These are phyloP conservation scores for Phyto melanocephala DNA, from an alignment of 2,888 invertebrate genomes.

Conservation along the genomic window DNA sequence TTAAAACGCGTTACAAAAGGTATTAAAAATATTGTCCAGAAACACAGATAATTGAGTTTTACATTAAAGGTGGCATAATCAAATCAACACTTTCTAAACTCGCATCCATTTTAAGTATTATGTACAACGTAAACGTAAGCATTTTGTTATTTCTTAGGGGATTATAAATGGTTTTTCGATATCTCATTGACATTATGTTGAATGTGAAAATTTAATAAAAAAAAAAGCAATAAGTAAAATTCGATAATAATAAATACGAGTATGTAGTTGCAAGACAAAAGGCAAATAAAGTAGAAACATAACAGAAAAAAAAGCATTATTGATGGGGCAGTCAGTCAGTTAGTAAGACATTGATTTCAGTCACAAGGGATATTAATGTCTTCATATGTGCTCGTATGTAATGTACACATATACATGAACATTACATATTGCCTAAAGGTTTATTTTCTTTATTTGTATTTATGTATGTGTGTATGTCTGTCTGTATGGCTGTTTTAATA, in stretches of 20 bases:
- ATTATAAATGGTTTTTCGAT: slow-evolving; percentile 51
- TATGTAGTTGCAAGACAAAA: not conserved
- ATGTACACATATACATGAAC: not conserved
- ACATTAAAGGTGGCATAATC: slow-evolving; percentile 42
- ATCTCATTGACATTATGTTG: slow-evolving; percentile 49
- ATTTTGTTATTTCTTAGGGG: not conserved
- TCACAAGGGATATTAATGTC: slow-evolving; percentile 44
- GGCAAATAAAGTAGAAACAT: not conserved
- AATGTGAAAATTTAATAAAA: slow-evolving; percentile 60
- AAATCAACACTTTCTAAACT: slow-evolving; percentile 10
- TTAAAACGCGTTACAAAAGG: slow-evolving; percentile 17
- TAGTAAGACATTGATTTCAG: slow-evolving; percentile 1
- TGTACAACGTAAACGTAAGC: not conserved
- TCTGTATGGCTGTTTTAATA: not conserved
- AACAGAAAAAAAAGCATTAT: slow-evolving; percentile 35
- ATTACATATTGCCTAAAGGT: slow-evolving; percentile 39
- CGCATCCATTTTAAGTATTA: not conserved
- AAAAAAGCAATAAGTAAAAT: slow-evolving; percentile 62
- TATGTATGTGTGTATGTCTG: not conserved
- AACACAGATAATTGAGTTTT: slow-evolving; percentile 27
- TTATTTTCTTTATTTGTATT: not conserved
- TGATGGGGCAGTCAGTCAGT: slow-evolving; percentile 44
- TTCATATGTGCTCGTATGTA: not conserved
- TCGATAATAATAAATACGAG: slow-evolving; percentile 35
- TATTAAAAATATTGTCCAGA: slow-evolving; percentile 21